Percentiles rank a stretch among this genome's conserved stretches.
Evolutionary conservation across 2,113 vertebrate species (phyloP).

Genomic region (Halichoerus grypus): DNA sequence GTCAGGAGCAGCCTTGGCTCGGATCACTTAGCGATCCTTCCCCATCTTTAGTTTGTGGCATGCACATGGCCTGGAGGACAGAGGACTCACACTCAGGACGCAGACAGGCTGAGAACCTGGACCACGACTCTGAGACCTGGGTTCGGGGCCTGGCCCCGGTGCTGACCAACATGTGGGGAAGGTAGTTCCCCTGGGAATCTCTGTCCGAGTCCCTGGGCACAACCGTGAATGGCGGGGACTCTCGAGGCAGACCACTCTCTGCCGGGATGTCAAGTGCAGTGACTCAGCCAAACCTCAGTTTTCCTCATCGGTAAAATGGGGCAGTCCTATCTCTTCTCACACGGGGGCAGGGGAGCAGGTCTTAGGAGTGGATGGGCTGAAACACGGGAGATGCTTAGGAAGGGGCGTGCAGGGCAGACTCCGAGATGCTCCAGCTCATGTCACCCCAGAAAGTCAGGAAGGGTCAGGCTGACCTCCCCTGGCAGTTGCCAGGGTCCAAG

Average conservation of each 20-base stretch:
- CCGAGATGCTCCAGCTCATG: not conserved
- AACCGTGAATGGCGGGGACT: rapidly evolving
- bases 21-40: not conserved
- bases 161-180: rapidly evolving
- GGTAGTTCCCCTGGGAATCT: not conserved
- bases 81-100: too few relatives aligned
- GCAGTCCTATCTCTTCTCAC: not conserved
- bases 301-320: not conserved
- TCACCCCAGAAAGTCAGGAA: rapidly evolving
- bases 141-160: not conserved
- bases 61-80: rapidly evolving
- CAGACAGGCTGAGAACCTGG: not conserved
- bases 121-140: not conserved
- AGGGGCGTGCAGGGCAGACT: not conserved
- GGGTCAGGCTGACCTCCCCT: not conserved
- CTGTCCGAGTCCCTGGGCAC: rapidly evolving
- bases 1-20: not conserved
- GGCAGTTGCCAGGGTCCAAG: too few relatives aligned
- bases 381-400: rapidly evolving
- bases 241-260: rapidly evolving
- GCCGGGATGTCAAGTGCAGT: not conserved
- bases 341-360: not conserved
- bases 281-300: not conserved
- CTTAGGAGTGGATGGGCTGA: not conserved
- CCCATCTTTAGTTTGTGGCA: not conserved